Evolutionary conservation across 37 sponge, comb jelly and placozoan genomes (phyloP).

Genomic region (Agelas oroides): DNA sequence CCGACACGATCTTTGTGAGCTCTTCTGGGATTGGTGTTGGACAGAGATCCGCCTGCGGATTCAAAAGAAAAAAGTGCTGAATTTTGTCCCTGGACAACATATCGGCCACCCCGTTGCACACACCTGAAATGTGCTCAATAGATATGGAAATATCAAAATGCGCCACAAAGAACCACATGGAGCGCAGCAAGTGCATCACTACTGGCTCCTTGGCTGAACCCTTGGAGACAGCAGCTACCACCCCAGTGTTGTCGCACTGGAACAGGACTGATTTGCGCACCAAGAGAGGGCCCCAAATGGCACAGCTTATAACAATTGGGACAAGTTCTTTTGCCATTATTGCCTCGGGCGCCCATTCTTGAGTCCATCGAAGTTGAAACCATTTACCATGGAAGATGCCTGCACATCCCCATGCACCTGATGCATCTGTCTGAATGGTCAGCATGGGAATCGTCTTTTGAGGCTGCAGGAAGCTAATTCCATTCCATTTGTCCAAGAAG

Average conservation of each 20-base stretch:
- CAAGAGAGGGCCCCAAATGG: constrained; percentile 5
- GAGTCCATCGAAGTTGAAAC: constrained; percentile 27
- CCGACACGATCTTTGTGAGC: neutral
- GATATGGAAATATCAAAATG: neutral
- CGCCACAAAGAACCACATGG: constrained; percentile 16
- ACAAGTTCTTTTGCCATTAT: constrained; percentile 30
- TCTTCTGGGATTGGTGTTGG: neutral
- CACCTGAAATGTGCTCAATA: constrained; percentile 15
- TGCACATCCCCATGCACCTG: constrained; percentile 46
- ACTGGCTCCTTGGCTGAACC: neutral
- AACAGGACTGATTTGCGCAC: neutral
- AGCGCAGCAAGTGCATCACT: constrained; percentile 14
- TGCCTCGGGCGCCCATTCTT: neutral
- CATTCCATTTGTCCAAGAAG: constrained; percentile 31
- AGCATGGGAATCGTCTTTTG: neutral
- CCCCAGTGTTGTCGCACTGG: constrained; percentile 10
- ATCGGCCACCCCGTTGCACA: constrained; percentile 8
- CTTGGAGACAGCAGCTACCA: neutral
- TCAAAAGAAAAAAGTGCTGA: neutral
- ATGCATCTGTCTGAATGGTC: constrained; percentile 29
- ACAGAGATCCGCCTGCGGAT: constrained; percentile 3
- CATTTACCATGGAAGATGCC: constrained; percentile 18
- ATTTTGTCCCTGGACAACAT: constrained; percentile 1
- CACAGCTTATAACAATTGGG: constrained; percentile 5
- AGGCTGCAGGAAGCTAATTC: neutral